Percentiles rank a stretch among this genome's conserved stretches.
phyloP scores from a whole-genome alignment of 2,888 invertebrate species.

The Boloria selene region DNA sequence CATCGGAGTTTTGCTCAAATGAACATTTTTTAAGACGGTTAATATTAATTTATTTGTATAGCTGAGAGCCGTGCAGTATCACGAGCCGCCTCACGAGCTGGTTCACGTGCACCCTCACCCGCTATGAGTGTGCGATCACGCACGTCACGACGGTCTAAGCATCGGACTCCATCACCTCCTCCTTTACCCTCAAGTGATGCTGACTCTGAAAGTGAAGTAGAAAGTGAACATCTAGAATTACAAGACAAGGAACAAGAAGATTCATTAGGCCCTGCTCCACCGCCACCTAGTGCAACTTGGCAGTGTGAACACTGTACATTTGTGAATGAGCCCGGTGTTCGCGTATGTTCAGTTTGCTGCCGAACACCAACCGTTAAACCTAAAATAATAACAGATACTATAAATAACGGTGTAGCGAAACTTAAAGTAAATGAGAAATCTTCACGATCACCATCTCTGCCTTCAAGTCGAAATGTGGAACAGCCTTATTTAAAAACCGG shows the following conservation, averaged over 20 bases:
- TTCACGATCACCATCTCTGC: slow-evolving; percentile 37
- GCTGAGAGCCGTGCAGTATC: slow-evolving; percentile 75
- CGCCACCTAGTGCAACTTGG: slow-evolving; percentile 85
- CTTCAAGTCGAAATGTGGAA: slow-evolving; percentile 38
- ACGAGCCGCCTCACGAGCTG: slow-evolving; percentile 82
- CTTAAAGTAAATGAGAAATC: slow-evolving; percentile 46
- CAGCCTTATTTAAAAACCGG: slow-evolving; percentile 76
- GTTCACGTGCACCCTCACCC: slow-evolving; percentile 86
- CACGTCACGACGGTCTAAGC: slow-evolving; percentile 81
- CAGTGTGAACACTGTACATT: slow-evolving; percentile 95
- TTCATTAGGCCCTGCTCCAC: slow-evolving; percentile 69
- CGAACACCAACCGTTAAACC: slow-evolving; percentile 86
- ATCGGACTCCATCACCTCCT: slow-evolving; percentile 70
- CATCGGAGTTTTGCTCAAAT: too few species aligned
- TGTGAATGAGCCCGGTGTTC: slow-evolving; percentile 89
- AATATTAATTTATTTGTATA: slow-evolving; percentile 34
- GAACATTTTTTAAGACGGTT: neutral
- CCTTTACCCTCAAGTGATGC: slow-evolving; percentile 80
- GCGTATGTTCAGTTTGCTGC: slow-evolving; percentile 93
- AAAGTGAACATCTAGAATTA: slow-evolving; percentile 49
- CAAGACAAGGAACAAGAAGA: slow-evolving; percentile 51
- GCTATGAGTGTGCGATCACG: slow-evolving; percentile 87
- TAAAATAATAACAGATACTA: slow-evolving; percentile 44
- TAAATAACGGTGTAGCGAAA: slow-evolving; percentile 48
- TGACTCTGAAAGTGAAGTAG: slow-evolving; percentile 82